Evolutionary conservation across 92 coral and sea anemone genomes (phyloP).

Genomic region (Zoanthus sansibaricus): DNA sequence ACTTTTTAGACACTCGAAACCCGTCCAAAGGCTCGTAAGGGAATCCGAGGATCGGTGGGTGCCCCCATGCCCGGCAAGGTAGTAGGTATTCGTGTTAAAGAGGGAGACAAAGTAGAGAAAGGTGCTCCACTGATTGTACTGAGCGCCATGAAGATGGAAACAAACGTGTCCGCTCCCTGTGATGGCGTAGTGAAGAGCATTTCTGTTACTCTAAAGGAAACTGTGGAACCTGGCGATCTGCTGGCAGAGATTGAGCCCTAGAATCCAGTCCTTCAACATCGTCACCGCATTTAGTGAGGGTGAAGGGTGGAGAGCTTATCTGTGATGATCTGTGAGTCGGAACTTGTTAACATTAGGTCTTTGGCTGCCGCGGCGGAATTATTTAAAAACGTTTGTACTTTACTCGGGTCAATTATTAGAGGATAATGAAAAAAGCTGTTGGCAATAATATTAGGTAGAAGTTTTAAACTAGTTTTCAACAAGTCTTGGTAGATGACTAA

Average conservation of each 20-base stretch:
- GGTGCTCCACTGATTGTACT: constrained; percentile 94
- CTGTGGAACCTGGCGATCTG: constrained; percentile 86
- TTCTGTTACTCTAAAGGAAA: constrained; percentile 71
- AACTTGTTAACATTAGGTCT: background rate
- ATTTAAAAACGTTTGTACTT: too few relatives aligned
- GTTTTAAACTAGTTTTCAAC: too few relatives aligned
- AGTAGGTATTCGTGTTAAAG: constrained; percentile 93
- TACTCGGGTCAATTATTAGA: too few relatives aligned
- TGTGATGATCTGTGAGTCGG: background rate
- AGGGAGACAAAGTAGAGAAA: constrained; percentile 90
- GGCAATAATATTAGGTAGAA: too few relatives aligned
- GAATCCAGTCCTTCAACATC: background rate
- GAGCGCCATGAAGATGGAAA: constrained; percentile 99
- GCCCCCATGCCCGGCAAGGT: constrained; percentile 99
- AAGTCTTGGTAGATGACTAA: background rate
- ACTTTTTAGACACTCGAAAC: constrained; percentile 73
- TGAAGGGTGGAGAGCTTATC: too few relatives aligned
- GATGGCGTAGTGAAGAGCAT: constrained; percentile 88
- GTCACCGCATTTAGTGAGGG: background rate
- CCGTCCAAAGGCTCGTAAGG: constrained; percentile 91
- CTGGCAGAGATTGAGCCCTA: constrained; percentile 82
- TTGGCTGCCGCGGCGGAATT: too few relatives aligned
- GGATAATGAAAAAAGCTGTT: too few relatives aligned
- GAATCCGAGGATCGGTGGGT: constrained; percentile 94
- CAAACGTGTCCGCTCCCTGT: constrained; percentile 91